phyloP scores from a whole-genome alignment of 2,113 vertebrate species.

The Dasyprocta punctata region DNA sequence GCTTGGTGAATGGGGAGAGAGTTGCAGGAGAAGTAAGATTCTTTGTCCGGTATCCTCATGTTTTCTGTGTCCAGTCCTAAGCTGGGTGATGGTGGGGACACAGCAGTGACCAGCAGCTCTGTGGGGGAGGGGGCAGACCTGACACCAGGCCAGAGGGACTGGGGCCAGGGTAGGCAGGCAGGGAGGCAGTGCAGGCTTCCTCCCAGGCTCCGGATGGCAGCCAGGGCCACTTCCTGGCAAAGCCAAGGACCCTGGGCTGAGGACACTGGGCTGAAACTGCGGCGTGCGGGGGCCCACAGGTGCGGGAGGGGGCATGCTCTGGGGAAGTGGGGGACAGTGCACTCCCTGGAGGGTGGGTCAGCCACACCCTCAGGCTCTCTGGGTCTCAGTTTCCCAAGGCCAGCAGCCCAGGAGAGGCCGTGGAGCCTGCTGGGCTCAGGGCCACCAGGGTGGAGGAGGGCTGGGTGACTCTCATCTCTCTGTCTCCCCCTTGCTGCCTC shows the following conservation, averaged over 20 bases:
- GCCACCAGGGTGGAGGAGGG: neutral
- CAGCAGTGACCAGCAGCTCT: neutral
- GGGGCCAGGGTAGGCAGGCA: rapidly evolving
- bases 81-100: neutral
- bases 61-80: neutral
- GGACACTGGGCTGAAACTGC: neutral
- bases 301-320: rapidly evolving
- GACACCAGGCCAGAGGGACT: neutral
- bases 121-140: neutral
- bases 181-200: neutral
- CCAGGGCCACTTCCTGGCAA: neutral
- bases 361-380: neutral
- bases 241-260: neutral
- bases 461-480: neutral
- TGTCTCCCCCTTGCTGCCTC: constrained; percentile 75
- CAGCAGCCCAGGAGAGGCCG: neutral
- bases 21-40: neutral
- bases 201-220: neutral
- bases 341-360: neutral
- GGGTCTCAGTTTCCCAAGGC: neutral
- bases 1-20: neutral
- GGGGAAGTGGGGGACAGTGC: neutral
- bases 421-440: rapidly evolving
- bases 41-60: no score
- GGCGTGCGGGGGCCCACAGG: no score